Evolutionary conservation across 2,113 vertebrate genomes (phyloP).

Genomic region (Anarrhichthys ocellatus): DNA sequence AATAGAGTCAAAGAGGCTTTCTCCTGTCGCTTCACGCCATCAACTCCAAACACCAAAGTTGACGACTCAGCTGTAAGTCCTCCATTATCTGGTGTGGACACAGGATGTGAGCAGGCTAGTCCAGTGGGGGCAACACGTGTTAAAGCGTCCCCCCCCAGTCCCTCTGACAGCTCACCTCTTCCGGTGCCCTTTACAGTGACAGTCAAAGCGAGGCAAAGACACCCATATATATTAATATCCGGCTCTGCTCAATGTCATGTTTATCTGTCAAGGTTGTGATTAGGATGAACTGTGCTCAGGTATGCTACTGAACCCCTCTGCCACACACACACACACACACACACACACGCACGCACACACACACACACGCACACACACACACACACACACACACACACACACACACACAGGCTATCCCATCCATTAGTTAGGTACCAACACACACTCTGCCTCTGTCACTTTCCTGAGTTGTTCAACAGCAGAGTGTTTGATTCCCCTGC

Average conservation of each 20-base stretch:
- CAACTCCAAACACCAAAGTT: slow-evolving; percentile 64
- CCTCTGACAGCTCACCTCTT: slow-evolving; percentile 66
- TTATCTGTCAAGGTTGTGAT: slow-evolving; percentile 78
- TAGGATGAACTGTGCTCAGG: slow-evolving; percentile 77
- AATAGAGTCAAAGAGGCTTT: slow-evolving; percentile 70
- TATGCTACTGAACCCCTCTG: slow-evolving; percentile 49
- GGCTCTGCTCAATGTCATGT: slow-evolving; percentile 68
- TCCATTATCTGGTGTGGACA: slow-evolving; percentile 73
- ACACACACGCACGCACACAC: slow-evolving; percentile 10
- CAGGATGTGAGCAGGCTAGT: slow-evolving; percentile 48
- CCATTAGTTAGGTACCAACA: not conserved
- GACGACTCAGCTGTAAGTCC: slow-evolving; percentile 72
- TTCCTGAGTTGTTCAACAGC: slow-evolving; percentile 59
- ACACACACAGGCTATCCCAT: not conserved
- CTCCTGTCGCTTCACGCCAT: slow-evolving; percentile 61
- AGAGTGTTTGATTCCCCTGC: slow-evolving; percentile 85
- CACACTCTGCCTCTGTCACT: slow-evolving; percentile 53
- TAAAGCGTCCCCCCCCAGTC: slow-evolving; percentile 40
- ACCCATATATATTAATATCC: slow-evolving; percentile 70
- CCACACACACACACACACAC: not conserved
- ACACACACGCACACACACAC: slow-evolving; percentile 11
- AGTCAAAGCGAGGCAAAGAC: slow-evolving; percentile 36
- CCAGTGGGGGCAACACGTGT: slow-evolving; percentile 35
- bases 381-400: slow-evolving; percentile 1
- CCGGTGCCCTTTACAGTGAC: slow-evolving; percentile 66